These are phyloP conservation scores for Tiliacea aurago DNA, from an alignment of 2,888 invertebrate genomes.

Conservation along the genomic window DNA sequence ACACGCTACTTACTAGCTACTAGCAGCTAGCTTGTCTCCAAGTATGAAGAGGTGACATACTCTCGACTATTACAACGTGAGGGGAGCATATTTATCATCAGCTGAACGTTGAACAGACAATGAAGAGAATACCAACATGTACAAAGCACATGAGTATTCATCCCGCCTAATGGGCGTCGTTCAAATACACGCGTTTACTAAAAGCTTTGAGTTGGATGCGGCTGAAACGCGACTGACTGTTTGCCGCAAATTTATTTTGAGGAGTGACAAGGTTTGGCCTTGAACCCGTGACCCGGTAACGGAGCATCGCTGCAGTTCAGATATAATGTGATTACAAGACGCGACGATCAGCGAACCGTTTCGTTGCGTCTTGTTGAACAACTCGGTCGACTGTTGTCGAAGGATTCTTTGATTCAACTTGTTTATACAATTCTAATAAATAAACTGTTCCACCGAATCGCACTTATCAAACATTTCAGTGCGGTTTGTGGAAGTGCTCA, in stretches of 20 bases:
- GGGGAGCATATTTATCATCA: constrained; percentile 45
- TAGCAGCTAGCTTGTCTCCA: constrained; percentile 2
- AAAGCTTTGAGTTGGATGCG: constrained; percentile 50
- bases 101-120: constrained; percentile 38
- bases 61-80: constrained; percentile 24
- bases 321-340: constrained; percentile 34
- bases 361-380: constrained; percentile 5
- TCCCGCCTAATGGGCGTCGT: constrained; percentile 38
- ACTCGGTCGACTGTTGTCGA: background rate
- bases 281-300: constrained; percentile 45
- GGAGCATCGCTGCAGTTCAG: constrained; percentile 13
- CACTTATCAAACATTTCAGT: no score
- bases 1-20: constrained; percentile 5
- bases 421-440: background rate
- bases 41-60: constrained; percentile 5
- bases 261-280: constrained; percentile 17
- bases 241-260: constrained; percentile 39
- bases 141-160: constrained; percentile 47
- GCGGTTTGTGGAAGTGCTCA: no score
- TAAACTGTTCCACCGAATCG: no score
- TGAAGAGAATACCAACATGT: constrained; percentile 48
- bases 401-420: background rate
- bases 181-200: constrained; percentile 56
- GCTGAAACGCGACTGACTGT: constrained; percentile 30
- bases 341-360: constrained; percentile 8